These are phyloP conservation scores for Paradoxurus hermaphroditus DNA, from an alignment of 2,113 vertebrate species.

Conservation along the genomic window DNA sequence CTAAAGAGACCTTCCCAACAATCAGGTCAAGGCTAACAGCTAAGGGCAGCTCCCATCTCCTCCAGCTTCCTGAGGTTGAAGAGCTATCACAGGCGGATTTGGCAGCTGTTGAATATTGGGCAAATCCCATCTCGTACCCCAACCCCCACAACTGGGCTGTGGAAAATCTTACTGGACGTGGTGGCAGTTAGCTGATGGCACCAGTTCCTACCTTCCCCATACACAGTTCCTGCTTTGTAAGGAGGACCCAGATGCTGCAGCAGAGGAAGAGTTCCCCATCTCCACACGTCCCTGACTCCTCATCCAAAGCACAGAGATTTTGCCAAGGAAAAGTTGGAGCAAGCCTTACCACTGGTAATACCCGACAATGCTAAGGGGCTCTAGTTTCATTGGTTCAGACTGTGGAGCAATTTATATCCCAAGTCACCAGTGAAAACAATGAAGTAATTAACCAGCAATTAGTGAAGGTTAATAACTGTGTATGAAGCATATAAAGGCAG, in stretches of 20 bases:
- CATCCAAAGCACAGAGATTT: neutral
- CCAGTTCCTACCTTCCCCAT: neutral
- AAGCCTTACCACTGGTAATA: neutral
- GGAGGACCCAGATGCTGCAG: neutral
- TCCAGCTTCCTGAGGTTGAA: neutral
- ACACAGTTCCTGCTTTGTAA: neutral
- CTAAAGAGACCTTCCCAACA: neutral
- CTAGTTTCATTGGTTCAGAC: neutral
- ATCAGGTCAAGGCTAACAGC: neutral
- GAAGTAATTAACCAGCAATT: neutral
- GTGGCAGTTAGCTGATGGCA: neutral
- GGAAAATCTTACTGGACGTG: neutral
- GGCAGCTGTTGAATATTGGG: neutral
- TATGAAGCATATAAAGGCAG: neutral
- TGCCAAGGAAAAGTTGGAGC: neutral
- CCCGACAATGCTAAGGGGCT: neutral
- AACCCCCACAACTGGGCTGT: neutral
- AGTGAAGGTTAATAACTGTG: neutral
- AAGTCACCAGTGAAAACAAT: neutral
- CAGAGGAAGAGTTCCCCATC: neutral
- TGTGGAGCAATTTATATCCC: neutral
- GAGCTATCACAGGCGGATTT: neutral
- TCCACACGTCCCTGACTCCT: neutral
- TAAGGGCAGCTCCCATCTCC: neutral
- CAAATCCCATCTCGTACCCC: neutral